Evolutionary conservation across 2,888 invertebrate species (phyloP), one percentile per base, ranked within the genome.

Genomic region (Lithophane ornitopus): DNA sequence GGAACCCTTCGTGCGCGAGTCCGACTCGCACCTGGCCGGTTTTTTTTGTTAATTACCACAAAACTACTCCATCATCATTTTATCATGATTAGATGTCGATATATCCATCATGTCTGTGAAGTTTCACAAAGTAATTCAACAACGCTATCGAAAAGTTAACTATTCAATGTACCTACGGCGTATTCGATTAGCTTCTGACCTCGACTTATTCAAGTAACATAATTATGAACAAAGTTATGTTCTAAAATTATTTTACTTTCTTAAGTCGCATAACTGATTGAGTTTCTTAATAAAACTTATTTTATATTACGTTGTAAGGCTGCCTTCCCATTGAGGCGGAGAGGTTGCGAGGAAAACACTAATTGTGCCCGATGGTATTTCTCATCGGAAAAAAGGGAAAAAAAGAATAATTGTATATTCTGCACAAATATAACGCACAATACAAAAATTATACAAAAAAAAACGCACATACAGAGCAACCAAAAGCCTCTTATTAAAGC

Each of bases 221-320:
- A 52, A 76, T 80, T 61, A 56, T n/a, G 26, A 34, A 49, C 54
- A 34, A 76, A 70, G 46, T 66, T 70, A 78, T 73, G 72, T 78
- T n/a, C 44, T 22, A 46, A 73, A 73, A 79, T 73, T 72, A 65
- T 26, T 54, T 65, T 66, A 79, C 39, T 63, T n/a, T 71, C 9
- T 46, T 19, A 65, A 69, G 63, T 61, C 56, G 54, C 22, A 58
- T 52, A 16, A 52, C n/a, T 76, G 49, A 81, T 76, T 69, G 61
- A 70, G 52, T 76, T 67, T 67, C 3, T 49, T 19, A 66, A 70
- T 61, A 70, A 67, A 70, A 81, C 73, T 68, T 68, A 19, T 34
- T 63, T 72, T 44, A 26, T 78, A 61, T 74, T 58, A 56, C 22
- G 1, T 6, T 34, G 12, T 75, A 22, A 76, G n/a, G 65, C 14